Evolutionary conservation across 2,888 invertebrate species (phyloP).

Genomic region (Tetranychus piercei): DNA sequence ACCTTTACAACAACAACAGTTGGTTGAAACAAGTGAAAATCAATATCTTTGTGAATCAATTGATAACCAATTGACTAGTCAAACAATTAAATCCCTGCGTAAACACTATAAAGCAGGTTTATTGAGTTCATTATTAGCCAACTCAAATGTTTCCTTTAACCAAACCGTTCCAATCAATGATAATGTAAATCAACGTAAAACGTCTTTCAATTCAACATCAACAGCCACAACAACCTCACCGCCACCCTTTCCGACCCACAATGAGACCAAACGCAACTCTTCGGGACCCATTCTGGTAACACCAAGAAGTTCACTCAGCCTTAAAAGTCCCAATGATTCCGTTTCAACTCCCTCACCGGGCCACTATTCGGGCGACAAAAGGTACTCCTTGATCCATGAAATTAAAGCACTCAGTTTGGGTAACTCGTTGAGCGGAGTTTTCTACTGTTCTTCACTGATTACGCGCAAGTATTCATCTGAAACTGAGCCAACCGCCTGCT

Average conservation of each 20-base stretch:
- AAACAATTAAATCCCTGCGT: no score
- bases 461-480: constrained; percentile 15
- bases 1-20: neutral
- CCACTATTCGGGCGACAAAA: neutral
- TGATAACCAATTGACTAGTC: no score
- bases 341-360: constrained; percentile 9
- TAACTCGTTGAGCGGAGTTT: constrained; percentile 21
- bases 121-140: no score
- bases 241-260: neutral
- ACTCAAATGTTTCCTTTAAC: no score
- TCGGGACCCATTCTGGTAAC: neutral
- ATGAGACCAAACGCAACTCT: neutral
- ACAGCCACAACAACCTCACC: neutral
- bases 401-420: constrained; percentile 20
- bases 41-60: no score
- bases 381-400: constrained; percentile 18
- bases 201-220: neutral
- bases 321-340: constrained; percentile 9
- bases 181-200: neutral
- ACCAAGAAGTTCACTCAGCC: neutral
- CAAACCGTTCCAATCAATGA: neutral
- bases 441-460: constrained; percentile 21
- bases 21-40: no score
- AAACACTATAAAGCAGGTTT: no score
- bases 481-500: neutral